phyloP scores from a whole-genome alignment of 2,888 invertebrate genomes.

The Leptogaster cylindrica region DNA sequence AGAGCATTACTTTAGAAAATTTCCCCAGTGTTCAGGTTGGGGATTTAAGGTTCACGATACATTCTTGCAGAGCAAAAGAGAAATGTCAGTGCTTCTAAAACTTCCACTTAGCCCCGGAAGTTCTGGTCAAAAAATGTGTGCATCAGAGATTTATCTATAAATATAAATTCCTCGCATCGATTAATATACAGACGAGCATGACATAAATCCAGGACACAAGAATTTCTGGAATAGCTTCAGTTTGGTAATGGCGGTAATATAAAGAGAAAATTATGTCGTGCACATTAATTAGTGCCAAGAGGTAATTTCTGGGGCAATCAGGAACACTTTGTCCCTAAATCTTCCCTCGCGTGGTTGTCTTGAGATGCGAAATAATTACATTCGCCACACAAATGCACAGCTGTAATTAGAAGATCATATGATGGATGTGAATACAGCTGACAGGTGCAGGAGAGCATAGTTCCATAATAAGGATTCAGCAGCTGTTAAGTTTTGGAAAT shows the following conservation, averaged over 20 bases:
- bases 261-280: constrained; percentile 19
- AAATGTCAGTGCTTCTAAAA: constrained; percentile 9
- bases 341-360: too few species aligned
- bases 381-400: too few species aligned
- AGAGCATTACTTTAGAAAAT: too few species aligned
- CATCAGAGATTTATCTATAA: constrained; percentile 24
- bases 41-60: not conserved
- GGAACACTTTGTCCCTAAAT: constrained; percentile 1
- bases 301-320: constrained; percentile 4
- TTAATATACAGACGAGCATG: constrained; percentile 18
- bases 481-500: too few species aligned
- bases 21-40: not conserved
- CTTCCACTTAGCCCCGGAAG: not conserved
- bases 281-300: constrained; percentile 9
- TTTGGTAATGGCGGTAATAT: not conserved
- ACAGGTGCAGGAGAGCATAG: too few species aligned
- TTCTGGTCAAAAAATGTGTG: constrained; percentile 18
- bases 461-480: too few species aligned
- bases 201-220: constrained; percentile 23
- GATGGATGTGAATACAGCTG: too few species aligned
- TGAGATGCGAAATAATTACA: too few species aligned
- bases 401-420: too few species aligned
- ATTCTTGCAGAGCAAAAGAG: not conserved
- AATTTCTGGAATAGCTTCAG: constrained; percentile 18
- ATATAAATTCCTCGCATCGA: constrained; percentile 28